Evolutionary conservation across 2,797 vertebrate species (phyloP), one percentile per base, ranked within the genome.

Genomic region (Lycodopsis pacificus): DNA sequence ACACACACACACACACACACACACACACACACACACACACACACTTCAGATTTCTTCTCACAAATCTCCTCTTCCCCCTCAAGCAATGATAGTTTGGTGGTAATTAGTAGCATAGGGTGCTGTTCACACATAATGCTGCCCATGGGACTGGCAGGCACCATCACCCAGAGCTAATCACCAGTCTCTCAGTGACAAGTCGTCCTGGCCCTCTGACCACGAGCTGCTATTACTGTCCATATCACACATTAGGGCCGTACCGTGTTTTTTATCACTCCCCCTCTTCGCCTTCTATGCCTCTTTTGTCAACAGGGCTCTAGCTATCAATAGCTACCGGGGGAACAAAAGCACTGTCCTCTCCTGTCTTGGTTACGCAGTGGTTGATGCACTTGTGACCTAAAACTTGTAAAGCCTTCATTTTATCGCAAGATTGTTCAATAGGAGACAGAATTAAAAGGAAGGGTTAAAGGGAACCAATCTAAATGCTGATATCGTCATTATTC

Each of bases 121-220:
- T 11, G 8, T 38, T 81, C 76, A 64, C 73, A 78, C 82, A 77
- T 79, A 85, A 70, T 81, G 48, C 49, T 44, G n/a, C 80, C 86
- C 86, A 85, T 83, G 88, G 84, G 69, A 49, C 75, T 77, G 74
- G 75, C 79, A 79, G 76, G 78, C 75, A 63, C 61, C 67, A 73
- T 86, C 77, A 81, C 71, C 76, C 57, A 70, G 36, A 75, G 59
- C 79, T 84, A 84, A 86, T 86, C 57, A 75, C 54, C 20, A 46
- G 73, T 77, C 66, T 86, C 72, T 71, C 54, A 65, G 63, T 78
- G 64, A 57, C 48, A 6, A 72, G 56, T 42, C 46, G 17, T 64
- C 65, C 71, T 63, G 65, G 57, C 46, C 57, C 65, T 66, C 73
- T 63, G 68, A 81, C 78, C 56, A 17, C 32, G 46, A 36, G 25